phyloP scores from a whole-genome alignment of 2,888 invertebrate genomes.

The Epistrophella euchroma region DNA sequence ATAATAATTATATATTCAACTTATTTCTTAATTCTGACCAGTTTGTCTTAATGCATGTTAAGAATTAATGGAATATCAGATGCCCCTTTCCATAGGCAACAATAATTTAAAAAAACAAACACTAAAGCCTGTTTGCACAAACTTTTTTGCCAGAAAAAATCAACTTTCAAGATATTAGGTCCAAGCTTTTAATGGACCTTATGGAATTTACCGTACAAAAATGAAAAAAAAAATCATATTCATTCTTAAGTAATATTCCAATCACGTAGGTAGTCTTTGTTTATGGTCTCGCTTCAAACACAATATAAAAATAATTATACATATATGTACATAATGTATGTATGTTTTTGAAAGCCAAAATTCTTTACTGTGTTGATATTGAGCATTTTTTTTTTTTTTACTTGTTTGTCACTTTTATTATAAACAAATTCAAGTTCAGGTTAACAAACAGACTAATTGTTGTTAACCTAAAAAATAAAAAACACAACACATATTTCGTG shows the following conservation, averaged over 20 bases:
- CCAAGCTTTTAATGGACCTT: too few species aligned
- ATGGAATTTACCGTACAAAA: not conserved
- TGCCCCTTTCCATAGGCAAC: too few species aligned
- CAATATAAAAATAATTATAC: conserved; percentile 47
- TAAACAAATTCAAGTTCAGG: conserved; percentile 32
- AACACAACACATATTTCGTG: conserved; percentile 13
- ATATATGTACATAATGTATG: too few species aligned
- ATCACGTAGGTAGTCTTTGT: not conserved
- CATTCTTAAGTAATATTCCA: not conserved
- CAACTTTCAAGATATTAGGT: too few species aligned
- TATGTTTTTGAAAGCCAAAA: conserved; percentile 31
- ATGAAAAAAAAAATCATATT: not conserved
- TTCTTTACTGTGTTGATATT: conserved; percentile 37
- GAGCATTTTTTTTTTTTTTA: conserved; percentile 1
- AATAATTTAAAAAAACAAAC: too few species aligned
- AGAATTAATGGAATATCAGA: too few species aligned
- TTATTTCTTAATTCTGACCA: too few species aligned
- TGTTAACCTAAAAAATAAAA: not conserved
- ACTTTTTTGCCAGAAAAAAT: too few species aligned
- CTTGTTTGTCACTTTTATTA: not conserved
- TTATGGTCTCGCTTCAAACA: conserved; percentile 25
- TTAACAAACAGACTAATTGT: conserved; percentile 4
- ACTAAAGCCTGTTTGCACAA: too few species aligned
- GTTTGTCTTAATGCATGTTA: too few species aligned
- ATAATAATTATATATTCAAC: too few species aligned